phyloP scores from a whole-genome alignment of 2,113 vertebrate genomes.

The Clinocottus analis region DNA sequence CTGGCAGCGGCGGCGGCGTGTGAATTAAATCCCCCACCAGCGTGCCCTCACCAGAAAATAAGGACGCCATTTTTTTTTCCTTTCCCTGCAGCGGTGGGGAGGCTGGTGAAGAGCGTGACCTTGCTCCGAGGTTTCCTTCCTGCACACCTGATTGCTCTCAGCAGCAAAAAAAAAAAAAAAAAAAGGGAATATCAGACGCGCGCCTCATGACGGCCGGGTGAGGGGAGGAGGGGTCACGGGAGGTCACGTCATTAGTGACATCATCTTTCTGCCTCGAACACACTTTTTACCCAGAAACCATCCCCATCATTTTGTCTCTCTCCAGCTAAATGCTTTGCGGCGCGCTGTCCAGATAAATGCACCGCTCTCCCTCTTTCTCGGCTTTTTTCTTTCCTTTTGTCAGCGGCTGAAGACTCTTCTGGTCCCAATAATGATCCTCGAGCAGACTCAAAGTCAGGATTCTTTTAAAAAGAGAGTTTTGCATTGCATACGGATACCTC shows the following conservation, averaged over 20 bases:
- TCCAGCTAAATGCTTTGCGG: slow-evolving; percentile 37
- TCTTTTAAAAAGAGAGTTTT: slow-evolving; percentile 8
- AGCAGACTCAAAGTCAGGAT: slow-evolving; percentile 1
- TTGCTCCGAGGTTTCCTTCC: slow-evolving; percentile 5
- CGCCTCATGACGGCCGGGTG: slow-evolving; percentile 30
- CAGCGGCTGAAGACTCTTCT: slow-evolving; percentile 49
- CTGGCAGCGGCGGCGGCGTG: slow-evolving; percentile 13
- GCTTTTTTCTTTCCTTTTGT: slow-evolving; percentile 34
- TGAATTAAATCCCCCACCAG: slow-evolving; percentile 12
- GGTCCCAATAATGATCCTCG: slow-evolving; percentile 27
- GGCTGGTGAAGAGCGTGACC: slow-evolving; percentile 41
- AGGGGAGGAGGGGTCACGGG: slow-evolving; percentile 65
- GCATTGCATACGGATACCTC: slow-evolving; percentile 3
- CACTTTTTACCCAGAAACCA: slow-evolving; percentile 10
- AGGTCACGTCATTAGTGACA: slow-evolving; percentile 66
- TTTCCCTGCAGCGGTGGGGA: slow-evolving; percentile 10
- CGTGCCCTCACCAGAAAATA: not conserved
- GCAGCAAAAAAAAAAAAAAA: no score
- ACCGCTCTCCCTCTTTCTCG: slow-evolving; percentile 44
- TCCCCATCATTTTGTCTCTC: slow-evolving; percentile 40
- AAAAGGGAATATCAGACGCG: slow-evolving; percentile 46
- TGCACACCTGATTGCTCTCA: slow-evolving; percentile 38
- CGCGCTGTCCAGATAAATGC: slow-evolving; percentile 7
- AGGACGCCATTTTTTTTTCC: slow-evolving; percentile 33
- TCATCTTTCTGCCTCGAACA: slow-evolving; percentile 53